Conservation (phyloP, 2,888 invertebrate genomes). For the Rhagonycha lutea region DNA sequence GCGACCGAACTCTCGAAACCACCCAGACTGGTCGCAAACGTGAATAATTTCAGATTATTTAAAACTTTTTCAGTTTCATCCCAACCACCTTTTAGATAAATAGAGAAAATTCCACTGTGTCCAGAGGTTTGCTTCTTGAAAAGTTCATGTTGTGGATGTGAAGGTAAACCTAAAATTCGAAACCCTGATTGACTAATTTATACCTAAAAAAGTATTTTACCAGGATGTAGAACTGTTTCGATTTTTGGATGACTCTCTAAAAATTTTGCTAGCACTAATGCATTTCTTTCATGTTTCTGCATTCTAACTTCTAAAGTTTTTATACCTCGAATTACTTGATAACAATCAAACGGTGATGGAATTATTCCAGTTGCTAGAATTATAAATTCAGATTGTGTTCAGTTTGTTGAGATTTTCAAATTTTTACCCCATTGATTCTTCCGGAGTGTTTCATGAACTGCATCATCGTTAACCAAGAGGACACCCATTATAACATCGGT, state of each 20-base stretch:
- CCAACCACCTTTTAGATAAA: slow-evolving; percentile 77
- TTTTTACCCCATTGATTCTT: slow-evolving; percentile 55
- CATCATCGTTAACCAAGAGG: slow-evolving; percentile 74
- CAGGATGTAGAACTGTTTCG: slow-evolving; percentile 81
- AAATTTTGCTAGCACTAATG: slow-evolving; percentile 77
- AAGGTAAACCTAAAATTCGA: slow-evolving; percentile 64
- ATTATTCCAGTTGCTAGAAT: slow-evolving; percentile 81
- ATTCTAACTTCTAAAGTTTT: slow-evolving; percentile 92
- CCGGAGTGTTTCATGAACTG: slow-evolving; percentile 71
- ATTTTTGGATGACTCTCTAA: slow-evolving; percentile 80
- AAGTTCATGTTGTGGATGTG: slow-evolving; percentile 81
- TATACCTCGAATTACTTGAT: slow-evolving; percentile 86
- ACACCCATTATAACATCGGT: slow-evolving; percentile 97
- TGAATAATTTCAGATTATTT: slow-evolving; percentile 73
- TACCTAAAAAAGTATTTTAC: slow-evolving; percentile 51
- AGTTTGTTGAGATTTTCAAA: neutral
- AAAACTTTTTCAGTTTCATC: slow-evolving; percentile 73
- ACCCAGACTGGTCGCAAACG: slow-evolving; percentile 87
- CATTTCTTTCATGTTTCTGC: slow-evolving; percentile 83
- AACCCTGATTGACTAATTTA: neutral
- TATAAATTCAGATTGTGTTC: slow-evolving; percentile 35
- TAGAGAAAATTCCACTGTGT: slow-evolving; percentile 88
- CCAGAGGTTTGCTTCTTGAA: slow-evolving; percentile 78
- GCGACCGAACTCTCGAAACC: slow-evolving; percentile 91
- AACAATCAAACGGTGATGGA: slow-evolving; percentile 96